phyloP scores from a whole-genome alignment of 2,113 vertebrate species.

The Acinonyx jubatus region DNA sequence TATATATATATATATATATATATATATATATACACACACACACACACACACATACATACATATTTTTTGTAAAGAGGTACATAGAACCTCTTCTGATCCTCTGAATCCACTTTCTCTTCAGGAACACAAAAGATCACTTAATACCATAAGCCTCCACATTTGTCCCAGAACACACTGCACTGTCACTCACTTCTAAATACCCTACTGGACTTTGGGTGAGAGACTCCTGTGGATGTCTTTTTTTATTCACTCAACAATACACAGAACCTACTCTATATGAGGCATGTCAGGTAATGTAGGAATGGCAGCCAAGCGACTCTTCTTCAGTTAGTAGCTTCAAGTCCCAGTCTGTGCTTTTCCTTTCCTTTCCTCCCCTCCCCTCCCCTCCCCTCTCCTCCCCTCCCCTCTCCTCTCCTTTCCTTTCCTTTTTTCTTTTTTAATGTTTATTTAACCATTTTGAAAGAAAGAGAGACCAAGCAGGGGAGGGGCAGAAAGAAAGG shows the following conservation, averaged over 20 bases:
- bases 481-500: too few species aligned
- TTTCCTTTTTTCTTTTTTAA: too few species aligned
- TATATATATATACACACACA: not conserved
- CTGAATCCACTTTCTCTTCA: not conserved
- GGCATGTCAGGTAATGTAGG: fast-evolving
- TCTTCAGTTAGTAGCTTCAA: not conserved
- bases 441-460: too few species aligned
- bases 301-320: not conserved
- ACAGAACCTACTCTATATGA: not conserved
- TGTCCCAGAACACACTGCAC: not conserved
- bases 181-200: not conserved
- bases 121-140: not conserved
- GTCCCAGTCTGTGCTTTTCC: not conserved
- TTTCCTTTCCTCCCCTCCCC: too few species aligned
- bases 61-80: not conserved
- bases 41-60: too few species aligned
- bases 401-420: too few species aligned
- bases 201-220: not conserved
- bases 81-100: not conserved
- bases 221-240: not conserved
- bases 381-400: too few species aligned
- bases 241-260: not conserved
- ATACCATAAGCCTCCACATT: not conserved
- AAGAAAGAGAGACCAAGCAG: too few species aligned
- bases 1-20: too few species aligned